Evolutionary conservation across 2,113 vertebrate species (phyloP), one percentile per base, ranked within the genome.

Genomic region (Phalacrocorax pelagicus): DNA sequence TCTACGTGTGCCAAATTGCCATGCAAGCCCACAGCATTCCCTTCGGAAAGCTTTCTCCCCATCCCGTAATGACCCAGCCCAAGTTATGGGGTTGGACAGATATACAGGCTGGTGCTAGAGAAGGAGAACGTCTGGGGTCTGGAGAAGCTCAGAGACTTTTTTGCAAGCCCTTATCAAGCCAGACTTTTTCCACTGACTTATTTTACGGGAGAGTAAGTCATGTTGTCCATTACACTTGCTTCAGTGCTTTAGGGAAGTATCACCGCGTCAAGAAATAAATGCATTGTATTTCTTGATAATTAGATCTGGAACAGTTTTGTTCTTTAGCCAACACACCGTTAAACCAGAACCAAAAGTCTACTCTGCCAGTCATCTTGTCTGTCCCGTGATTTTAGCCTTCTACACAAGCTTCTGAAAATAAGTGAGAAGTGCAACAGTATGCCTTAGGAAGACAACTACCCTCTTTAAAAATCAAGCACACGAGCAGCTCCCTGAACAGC

Each of bases 181-280:
- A 5, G 19, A 6, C 30, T 57, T 85, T 57, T 22, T 1, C 51
- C 49, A 34, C 27, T 32, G n/a, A 14, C 27, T 80, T 54, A 30
- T 2, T 5, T 9, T 24, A 17, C 0, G 1, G n/a, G 6, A 66
- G 3, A 40, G n/a, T 27, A 77, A 27, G 15, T 6, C 38, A 49
- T 1, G 18, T 0, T 23, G 11, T 11, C 55, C 9, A 17, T 46
- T 46, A 36, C 22, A 18, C 44, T 63, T 52, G 8, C 23, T 69
- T 27, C 12, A 2, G 49, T 2, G 4, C 63, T 66, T 47, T 18
- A 8, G 2, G 21, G 55, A 72, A 78, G 15, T 12, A 52, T 29
- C 5, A 0, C 26, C 36, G 30, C 6, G 5, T 22, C 47, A 24
- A 62, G 11, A 89, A 77, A 79, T 32, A 12, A 51, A 80, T 15